Percentiles rank a stretch among this genome's conserved stretches.
Evolutionary conservation across 2,888 invertebrate species (phyloP).

Genomic region (Diabrotica balteata): DNA sequence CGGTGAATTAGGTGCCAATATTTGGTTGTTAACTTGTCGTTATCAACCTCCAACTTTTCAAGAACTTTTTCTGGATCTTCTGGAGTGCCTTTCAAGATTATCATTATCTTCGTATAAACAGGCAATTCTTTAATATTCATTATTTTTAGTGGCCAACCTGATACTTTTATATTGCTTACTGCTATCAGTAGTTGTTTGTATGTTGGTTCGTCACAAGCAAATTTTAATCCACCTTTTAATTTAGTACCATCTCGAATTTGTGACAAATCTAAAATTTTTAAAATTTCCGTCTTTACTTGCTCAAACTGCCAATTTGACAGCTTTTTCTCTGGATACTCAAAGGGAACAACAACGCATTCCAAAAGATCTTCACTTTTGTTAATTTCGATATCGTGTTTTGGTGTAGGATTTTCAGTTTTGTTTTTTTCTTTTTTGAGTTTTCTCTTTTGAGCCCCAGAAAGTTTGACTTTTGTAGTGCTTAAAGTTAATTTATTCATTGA

Average conservation of each 20-base stretch:
- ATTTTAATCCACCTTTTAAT: constrained; percentile 17
- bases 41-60: constrained; percentile 11
- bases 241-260: background rate
- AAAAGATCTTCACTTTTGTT: background rate
- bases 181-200: constrained; percentile 6
- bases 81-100: constrained; percentile 3
- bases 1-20: constrained; percentile 20
- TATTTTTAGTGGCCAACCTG: constrained; percentile 8
- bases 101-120: constrained; percentile 17
- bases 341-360: constrained; percentile 7
- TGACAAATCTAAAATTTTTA: background rate
- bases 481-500: background rate
- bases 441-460: constrained; percentile 24
- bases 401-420: background rate
- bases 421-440: constrained; percentile 20
- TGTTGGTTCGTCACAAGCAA: constrained; percentile 5
- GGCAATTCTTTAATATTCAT: constrained; percentile 17
- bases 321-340: constrained; percentile 16
- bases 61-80: constrained; percentile 15
- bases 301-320: constrained; percentile 9
- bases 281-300: constrained; percentile 1
- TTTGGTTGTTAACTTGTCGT: constrained; percentile 1
- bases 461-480: background rate
- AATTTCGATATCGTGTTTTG: background rate
- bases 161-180: constrained; percentile 1